These are phyloP conservation scores for Cololabis saira DNA, from an alignment of 2,113 vertebrate species.

Conservation along the genomic window DNA sequence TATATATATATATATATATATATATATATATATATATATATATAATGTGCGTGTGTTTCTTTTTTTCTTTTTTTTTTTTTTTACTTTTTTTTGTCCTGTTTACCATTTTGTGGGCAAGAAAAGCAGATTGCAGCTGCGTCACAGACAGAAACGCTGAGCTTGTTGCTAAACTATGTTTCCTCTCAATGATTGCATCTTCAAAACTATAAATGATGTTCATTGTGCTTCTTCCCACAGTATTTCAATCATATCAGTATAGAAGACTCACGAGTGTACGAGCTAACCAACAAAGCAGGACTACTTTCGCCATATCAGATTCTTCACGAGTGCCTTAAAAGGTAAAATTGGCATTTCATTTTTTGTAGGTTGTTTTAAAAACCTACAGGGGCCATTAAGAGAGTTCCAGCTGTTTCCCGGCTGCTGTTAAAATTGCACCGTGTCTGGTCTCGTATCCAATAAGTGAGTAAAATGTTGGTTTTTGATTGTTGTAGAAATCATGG, in stretches of 20 bases:
- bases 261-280: slow-evolving; percentile 97
- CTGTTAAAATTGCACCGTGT: not conserved
- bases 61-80: too few relatives aligned
- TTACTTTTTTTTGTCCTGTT: too few relatives aligned
- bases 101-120: too few relatives aligned
- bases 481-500: slow-evolving; percentile 91
- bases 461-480: not conserved
- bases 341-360: slow-evolving; percentile 1
- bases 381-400: not conserved
- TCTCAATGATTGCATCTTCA: not conserved
- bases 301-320: slow-evolving; percentile 99
- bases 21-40: too few relatives aligned
- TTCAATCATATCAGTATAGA: slow-evolving; percentile 99
- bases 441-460: too few relatives aligned
- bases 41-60: too few relatives aligned
- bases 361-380: not conserved
- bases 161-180: not conserved
- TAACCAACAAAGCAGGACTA: slow-evolving; percentile 99
- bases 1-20: too few relatives aligned
- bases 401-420: not conserved
- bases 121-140: too few relatives aligned
- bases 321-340: slow-evolving; percentile 99
- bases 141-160: too few relatives aligned
- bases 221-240: slow-evolving; percentile 86
- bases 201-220: not conserved